Evolutionary conservation across 2,888 invertebrate species (phyloP), one percentile per base, ranked within the genome.

Genomic region (Lasius fuliginosus): DNA sequence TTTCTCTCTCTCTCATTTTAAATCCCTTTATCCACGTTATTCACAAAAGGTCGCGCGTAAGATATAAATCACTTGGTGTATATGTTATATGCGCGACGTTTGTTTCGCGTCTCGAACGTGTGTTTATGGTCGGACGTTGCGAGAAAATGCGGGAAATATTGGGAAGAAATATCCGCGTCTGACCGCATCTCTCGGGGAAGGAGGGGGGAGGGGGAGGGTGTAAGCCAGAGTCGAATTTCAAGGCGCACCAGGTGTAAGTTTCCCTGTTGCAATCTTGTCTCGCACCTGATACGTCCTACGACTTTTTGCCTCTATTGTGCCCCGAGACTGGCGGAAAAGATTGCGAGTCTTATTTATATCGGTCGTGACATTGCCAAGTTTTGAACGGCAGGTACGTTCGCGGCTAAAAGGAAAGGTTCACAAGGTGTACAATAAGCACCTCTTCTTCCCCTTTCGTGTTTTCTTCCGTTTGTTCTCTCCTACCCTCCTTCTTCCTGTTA

Each of bases 281-380:
- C 79, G 74, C 79, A 73, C 60, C 79, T 73, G 79, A 81, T 81
- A 81, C 79, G 74, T 36, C 46, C 60, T 60, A 36, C 74, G 74
- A 81, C 60, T 73, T 81, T 81, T 81, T 81, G 42, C 36, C 36
- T 4, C 53, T 12, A 60, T 81, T 81, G 73, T 81, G 27, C 1
- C 60, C 11, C 73, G 79, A 60, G 73, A 46, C 79, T 81, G 79
- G 79, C 74, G 74, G 74, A 60, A 81, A 81, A 81, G 79, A 81
- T 81, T 81, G 74, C 79, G 36, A 81, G 79, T 81, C 79, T 81
- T 81, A 73, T 81, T 81, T 81, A 81, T 81, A 81, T 81, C 74
- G 74, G 74, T 81, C 74, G 23, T 73, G 79, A 81, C 79, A 60
- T 36, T 81, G 79, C 30, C 60, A 36, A 46, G 79, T 73, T 23